Base-by-base conservation (phyloP, 2,888 invertebrate genomes). In the Netelia inedita region DNA sequence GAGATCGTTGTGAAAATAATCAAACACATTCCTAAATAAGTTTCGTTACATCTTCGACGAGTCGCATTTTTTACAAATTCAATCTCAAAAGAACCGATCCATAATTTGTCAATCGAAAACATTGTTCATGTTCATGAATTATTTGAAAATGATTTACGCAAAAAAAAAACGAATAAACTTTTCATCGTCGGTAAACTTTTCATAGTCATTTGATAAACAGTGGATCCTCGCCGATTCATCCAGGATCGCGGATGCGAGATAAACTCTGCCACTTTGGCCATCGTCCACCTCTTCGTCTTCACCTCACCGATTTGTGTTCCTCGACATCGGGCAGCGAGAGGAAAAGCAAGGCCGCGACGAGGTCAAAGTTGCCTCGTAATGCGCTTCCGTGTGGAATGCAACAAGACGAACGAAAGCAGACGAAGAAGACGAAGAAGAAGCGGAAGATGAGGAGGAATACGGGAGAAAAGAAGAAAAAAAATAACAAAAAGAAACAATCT, bases 301-400 rank as follows among this genome's bases (percentile, higher is more conserved):
- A 71, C 43, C 71, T 69, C 61, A 71, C 43, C 71, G 23, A 71
- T 23, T 53, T 41, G 66, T 57, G 16, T 21, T 55, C 66, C 43
- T 19, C 53, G 11, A 55, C 55, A 43, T 23, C 35, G 68, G 63
- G 79, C 85, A 82, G 82, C 69, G 83, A 46, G 50, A 21, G 59
- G 19, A 78, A 73, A 86, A 87, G 87, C 88, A 86, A 85, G 86
- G 86, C 78, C 74, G 78, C 73, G 61, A 59, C 73, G 82, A 83
- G 85, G 85, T 83, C 85, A 83, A 66, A 82, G 82, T 82, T 72
- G 81, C 85, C 73, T 71, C 71, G 79, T 82, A 79, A 85, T 79
- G 85, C 85, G 85, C 85, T 85, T 85, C 85, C 82, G 82, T 82
- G 82, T 71, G 85, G 85, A 82, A 85, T 85, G 85, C 85, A 82